These are phyloP conservation scores for Apodemia mormo DNA, from an alignment of 2,888 invertebrate species.

Conservation along the genomic window DNA sequence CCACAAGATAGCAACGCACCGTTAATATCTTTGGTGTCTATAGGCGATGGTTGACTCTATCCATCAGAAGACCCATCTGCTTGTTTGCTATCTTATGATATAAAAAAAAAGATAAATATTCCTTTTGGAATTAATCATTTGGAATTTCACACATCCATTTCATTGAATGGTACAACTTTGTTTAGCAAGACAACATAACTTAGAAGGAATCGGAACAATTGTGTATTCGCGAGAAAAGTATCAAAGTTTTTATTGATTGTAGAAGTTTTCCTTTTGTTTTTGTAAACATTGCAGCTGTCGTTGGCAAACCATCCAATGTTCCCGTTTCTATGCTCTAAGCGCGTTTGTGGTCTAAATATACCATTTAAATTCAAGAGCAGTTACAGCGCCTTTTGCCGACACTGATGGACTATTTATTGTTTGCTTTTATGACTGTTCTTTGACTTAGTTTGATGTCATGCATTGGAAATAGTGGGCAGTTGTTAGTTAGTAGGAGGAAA, in stretches of 20 bases:
- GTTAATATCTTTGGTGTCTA: no score
- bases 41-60: no score
- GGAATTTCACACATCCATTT: constrained; percentile 10
- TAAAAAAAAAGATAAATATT: neutral
- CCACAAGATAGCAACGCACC: no score
- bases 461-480: neutral
- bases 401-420: constrained; percentile 66
- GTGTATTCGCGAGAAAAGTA: constrained; percentile 18
- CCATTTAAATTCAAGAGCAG: constrained; percentile 76
- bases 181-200: constrained; percentile 21
- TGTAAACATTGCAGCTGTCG: constrained; percentile 65
- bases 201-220: constrained; percentile 18
- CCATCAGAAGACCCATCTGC: no score
- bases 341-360: constrained; percentile 69
- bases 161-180: constrained; percentile 16
- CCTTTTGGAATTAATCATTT: neutral
- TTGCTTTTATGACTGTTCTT: constrained; percentile 57
- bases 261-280: constrained; percentile 62
- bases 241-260: constrained; percentile 64
- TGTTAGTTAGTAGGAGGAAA: neutral
- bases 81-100: no score
- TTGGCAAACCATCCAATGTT: constrained; percentile 70
- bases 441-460: constrained; percentile 47
- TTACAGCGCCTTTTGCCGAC: constrained; percentile 58
- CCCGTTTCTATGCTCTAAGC: constrained; percentile 74